Evolutionary conservation across 2,113 vertebrate species (phyloP), one percentile per base, ranked within the genome.

Genomic region (Podarcis cretensis): DNA sequence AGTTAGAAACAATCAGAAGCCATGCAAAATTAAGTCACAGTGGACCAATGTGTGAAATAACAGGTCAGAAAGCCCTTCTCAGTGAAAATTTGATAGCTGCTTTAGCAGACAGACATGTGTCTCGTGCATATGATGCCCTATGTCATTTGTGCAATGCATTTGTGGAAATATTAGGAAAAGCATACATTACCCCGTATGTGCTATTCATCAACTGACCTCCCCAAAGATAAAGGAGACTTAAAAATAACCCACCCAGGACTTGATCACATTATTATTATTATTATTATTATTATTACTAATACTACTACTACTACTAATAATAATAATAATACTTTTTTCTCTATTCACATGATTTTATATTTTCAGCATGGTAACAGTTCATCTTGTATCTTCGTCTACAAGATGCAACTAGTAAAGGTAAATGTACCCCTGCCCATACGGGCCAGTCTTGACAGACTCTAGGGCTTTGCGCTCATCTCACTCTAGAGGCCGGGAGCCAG

Each of bases 351-450:
- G 84, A 13, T 6, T 90, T 89, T 88, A 30, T 27, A 59, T 20
- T 66, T 25, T 84, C 89, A 37, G 20, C 2, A 79, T 84, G 40
- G 16, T 82, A n/a, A 84, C 32, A 84, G 88, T 87, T 82, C 87
- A 35, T 54, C 48, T 54, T 54, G 48, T 27, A 83, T 91, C 66
- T 73, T 87, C 30, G 25, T 1, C 81, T 89, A 32, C 65, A 54
- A 54, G 48, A 54, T 54, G 9, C 40, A 90, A 65, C 69, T 32
- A 57, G 18, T 37, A 37, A 37, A 37, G 35, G 35, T 37, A 37
- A 37, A 37, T 2, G 35, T 37, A 37, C 35, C 35, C 35, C 35
- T 37, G 35, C 35, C 35, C 35, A 2, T 37, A 37, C 35, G 35
- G 35, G 35, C 35, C 35, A 37, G 35, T 37, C 35, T 37, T 37